These are phyloP conservation scores for Stichopus horrens DNA, from an alignment of 53 echinoderm and acorn worm genomes.

Conservation along the genomic window DNA sequence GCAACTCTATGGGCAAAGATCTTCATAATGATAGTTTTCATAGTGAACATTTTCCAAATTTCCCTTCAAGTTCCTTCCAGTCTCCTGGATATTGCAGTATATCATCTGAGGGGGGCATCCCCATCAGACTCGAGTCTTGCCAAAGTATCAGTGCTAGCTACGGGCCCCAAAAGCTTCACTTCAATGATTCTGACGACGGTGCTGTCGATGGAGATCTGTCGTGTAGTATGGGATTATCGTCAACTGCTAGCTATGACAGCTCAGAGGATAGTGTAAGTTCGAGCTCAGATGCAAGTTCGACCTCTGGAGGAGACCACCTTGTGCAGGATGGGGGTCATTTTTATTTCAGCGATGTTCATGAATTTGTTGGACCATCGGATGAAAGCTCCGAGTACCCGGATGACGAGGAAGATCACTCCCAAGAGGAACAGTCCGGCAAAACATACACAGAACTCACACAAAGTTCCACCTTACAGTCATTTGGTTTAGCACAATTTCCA, in stretches of 20 bases:
- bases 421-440: conserved; percentile 43
- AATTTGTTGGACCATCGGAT: conserved; percentile 1
- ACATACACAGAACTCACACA: conserved; percentile 67
- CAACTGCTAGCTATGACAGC: conserved; percentile 70
- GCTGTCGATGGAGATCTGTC: conserved; percentile 37
- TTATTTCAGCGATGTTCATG: conserved; percentile 33
- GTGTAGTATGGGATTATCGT: conserved; percentile 57
- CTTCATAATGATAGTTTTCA: conserved; percentile 9
- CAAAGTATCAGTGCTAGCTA: conserved; percentile 42
- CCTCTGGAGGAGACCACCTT: conserved; percentile 31
- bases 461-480: conserved; percentile 41
- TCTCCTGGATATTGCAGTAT: conserved; percentile 57
- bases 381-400: background rate
- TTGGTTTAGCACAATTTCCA: conserved; percentile 42
- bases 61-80: conserved; percentile 46
- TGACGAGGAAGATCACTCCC: background rate
- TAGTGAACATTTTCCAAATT: conserved; percentile 37
- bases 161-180: conserved; percentile 82
- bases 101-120: conserved; percentile 70
- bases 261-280: conserved; percentile 85
- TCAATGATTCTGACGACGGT: conserved; percentile 77
- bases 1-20: conserved; percentile 47
- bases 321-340: background rate
- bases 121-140: conserved; percentile 64
- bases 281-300: conserved; percentile 80